Conservation (phyloP, 2,113 vertebrate species). For the Danio rerio region DNA sequence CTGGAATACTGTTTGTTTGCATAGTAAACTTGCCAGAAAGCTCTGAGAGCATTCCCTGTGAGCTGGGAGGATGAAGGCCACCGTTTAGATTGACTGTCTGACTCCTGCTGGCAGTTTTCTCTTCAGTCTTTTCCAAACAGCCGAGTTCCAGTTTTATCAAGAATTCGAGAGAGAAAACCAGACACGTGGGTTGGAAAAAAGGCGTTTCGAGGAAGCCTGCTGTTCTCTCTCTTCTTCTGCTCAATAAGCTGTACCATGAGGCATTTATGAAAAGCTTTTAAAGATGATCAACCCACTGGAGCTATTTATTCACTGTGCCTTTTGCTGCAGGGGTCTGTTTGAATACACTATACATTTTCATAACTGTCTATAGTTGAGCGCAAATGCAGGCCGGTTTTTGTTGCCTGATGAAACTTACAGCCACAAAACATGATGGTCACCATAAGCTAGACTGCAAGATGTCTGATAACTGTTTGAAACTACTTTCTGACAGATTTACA, state of each 20-base stretch:
- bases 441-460: not conserved
- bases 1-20: too few relatives aligned
- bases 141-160: conserved; percentile 28
- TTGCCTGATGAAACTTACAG: not conserved
- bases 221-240: conserved; percentile 3
- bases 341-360: conserved; percentile 30
- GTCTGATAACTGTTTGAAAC: not conserved
- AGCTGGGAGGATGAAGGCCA: not conserved
- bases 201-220: conserved; percentile 12
- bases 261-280: conserved; percentile 45
- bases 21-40: too few relatives aligned
- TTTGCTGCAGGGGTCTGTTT: conserved; percentile 30
- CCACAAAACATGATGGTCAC: not conserved
- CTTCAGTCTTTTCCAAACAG: not conserved
- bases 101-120: not conserved
- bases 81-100: not conserved
- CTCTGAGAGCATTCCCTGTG: too few relatives aligned
- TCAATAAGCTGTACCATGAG: conserved; percentile 8
- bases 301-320: conserved; percentile 47
- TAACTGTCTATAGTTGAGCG: conserved; percentile 6
- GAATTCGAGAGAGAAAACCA: not conserved
- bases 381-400: not conserved
- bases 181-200: conserved; percentile 19
- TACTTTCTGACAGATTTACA: conserved; percentile 2
- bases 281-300: conserved; percentile 41